Percentiles rank a stretch among this genome's conserved stretches.
Conservation (phyloP, 2,888 invertebrate species). For the Lithophane leautieri region DNA sequence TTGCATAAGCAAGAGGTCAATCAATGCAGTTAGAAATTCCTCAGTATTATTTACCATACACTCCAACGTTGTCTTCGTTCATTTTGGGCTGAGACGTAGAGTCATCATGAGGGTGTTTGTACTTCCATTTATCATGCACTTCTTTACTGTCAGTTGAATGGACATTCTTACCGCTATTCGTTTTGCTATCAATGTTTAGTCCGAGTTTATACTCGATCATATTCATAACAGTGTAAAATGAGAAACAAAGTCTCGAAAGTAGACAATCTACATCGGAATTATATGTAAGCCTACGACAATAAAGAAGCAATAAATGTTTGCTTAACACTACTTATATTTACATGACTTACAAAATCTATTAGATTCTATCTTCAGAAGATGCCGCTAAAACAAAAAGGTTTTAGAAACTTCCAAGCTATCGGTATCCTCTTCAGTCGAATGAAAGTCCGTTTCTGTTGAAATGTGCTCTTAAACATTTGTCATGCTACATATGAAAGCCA, state of each 20-base stretch:
- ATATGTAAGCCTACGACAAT: neutral
- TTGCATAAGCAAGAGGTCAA: constrained; percentile 7
- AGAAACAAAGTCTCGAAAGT: neutral
- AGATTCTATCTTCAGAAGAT: constrained; percentile 23
- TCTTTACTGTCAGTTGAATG: constrained; percentile 7
- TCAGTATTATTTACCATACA: constrained; percentile 11
- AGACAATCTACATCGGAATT: neutral
- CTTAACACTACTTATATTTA: constrained; percentile 22
- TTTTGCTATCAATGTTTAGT: neutral
- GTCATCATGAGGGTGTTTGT: constrained; percentile 27
- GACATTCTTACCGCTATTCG: neutral
- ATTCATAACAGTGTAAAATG: neutral
- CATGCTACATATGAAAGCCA: constrained; percentile 37
- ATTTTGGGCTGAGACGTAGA: constrained; percentile 11
- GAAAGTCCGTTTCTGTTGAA: constrained; percentile 22
- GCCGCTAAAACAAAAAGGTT: neutral
- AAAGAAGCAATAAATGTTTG: neutral
- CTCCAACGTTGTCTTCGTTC: neutral
- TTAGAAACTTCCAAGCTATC: constrained; percentile 12
- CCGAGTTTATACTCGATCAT: neutral
- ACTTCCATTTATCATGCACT: constrained; percentile 42
- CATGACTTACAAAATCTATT: neutral
- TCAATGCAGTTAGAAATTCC: constrained; percentile 5
- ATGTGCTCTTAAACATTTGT: constrained; percentile 28
- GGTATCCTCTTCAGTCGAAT: constrained; percentile 4